Conservation (phyloP, 2,113 vertebrate genomes). For the Myrmophylax atrothorax region DNA sequence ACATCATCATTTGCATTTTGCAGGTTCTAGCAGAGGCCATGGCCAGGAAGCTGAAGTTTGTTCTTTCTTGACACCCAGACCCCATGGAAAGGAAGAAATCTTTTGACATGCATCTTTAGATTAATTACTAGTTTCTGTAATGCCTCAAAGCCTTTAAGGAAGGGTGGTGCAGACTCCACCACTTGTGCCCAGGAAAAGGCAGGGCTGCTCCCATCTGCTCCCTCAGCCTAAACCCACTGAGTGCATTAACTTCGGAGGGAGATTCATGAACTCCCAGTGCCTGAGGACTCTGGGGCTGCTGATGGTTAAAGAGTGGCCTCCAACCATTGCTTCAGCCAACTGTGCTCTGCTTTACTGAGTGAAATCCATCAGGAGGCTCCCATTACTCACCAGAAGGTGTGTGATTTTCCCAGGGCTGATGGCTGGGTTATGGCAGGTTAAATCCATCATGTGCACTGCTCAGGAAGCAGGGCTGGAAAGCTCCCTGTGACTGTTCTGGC, state of each 20-base stretch:
- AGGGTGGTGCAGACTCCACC: neutral
- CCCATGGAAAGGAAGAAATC: neutral
- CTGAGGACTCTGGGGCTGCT: neutral
- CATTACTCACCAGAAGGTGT: neutral
- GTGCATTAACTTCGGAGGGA: constrained; percentile 20
- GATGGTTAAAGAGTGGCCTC: constrained; percentile 17
- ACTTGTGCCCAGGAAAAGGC: neutral
- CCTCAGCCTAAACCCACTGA: constrained; percentile 29
- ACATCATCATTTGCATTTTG: neutral
- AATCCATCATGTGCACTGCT: neutral
- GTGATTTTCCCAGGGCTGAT: neutral
- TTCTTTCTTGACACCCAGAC: neutral
- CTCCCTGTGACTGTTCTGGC: neutral
- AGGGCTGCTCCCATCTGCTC: constrained; percentile 20
- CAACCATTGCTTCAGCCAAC: constrained; percentile 10
- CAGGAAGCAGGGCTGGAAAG: neutral
- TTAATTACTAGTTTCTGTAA: neutral
- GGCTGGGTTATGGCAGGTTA: neutral
- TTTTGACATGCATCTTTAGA: neutral
- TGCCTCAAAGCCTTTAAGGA: neutral
- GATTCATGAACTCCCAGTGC: constrained; percentile 16
- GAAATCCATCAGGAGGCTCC: neutral
- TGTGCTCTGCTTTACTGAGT: neutral
- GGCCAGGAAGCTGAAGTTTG: neutral
- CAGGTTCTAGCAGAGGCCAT: neutral